Evolutionary conservation across 1,140 invertebrate species (phyloP).

Genomic region (Bursaphelenchus mucronatus): DNA sequence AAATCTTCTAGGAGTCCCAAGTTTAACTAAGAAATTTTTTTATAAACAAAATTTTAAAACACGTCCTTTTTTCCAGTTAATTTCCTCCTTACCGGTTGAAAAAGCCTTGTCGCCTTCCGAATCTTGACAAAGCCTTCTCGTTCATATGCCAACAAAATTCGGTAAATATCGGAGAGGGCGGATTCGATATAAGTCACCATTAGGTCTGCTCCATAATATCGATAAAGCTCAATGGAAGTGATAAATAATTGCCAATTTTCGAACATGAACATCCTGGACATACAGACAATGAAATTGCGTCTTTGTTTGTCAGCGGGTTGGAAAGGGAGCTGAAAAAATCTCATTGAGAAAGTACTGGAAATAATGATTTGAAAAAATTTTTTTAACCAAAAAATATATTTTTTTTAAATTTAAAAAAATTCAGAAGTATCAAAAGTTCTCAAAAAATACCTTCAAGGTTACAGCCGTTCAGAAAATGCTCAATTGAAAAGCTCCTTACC

Average conservation of each 20-base stretch:
- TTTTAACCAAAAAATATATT: too few relatives aligned
- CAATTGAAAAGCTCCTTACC: conserved; percentile 8
- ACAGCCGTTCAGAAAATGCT: too few relatives aligned
- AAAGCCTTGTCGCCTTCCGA: conserved; percentile 27
- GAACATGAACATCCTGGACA: conserved; percentile 39
- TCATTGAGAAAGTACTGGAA: conserved; percentile 3
- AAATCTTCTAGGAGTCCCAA: too few relatives aligned
- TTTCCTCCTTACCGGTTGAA: conserved; percentile 24
- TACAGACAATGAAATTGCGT: conserved; percentile 33
- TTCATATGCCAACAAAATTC: conserved; percentile 28
- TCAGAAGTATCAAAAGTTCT: neutral
- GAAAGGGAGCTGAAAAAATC: conserved; percentile 22
- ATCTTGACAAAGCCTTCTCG: conserved; percentile 30
- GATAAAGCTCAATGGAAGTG: conserved; percentile 31
- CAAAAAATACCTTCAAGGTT: too few relatives aligned
- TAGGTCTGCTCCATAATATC: conserved; percentile 32
- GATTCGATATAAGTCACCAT: conserved; percentile 28
- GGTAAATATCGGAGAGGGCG: conserved; percentile 24
- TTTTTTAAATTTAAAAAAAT: too few relatives aligned
- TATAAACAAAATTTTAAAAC: neutral
- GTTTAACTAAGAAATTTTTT: too few relatives aligned
- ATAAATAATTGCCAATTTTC: conserved; percentile 37
- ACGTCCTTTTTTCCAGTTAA: neutral
- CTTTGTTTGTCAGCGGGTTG: conserved; percentile 17
- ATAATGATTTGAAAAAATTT: neutral